Evolutionary conservation across 37 sponge, comb jelly and placozoan genomes (phyloP).

Genomic region (Haliclona indistincta): DNA sequence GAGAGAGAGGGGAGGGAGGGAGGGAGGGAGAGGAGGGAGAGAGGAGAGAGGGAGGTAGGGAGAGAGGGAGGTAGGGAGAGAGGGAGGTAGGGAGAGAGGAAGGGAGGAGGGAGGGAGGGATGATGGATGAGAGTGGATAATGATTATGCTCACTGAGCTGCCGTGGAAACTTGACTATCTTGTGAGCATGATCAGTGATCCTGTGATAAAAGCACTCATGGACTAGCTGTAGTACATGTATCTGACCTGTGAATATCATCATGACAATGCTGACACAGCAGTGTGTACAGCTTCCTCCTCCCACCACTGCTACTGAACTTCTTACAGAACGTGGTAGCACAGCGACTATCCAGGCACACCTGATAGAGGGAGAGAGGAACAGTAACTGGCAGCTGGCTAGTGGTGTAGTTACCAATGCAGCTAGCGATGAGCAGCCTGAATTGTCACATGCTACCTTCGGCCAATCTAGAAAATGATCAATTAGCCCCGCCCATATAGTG

Average conservation of each 20-base stretch:
- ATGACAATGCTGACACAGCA: conserved; percentile 59
- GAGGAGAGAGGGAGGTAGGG: too few species aligned
- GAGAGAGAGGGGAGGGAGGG: not conserved
- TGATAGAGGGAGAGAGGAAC: not conserved
- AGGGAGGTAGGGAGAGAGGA: too few species aligned
- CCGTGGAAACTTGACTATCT: not conserved
- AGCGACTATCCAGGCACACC: conserved; percentile 56
- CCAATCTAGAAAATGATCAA: conserved; percentile 12
- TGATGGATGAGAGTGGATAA: not conserved
- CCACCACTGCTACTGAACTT: conserved; percentile 3
- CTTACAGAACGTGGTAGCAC: conserved; percentile 28
- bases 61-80: too few species aligned
- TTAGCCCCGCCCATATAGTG: not conserved
- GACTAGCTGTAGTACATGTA: conserved; percentile 5
- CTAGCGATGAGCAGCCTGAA: not conserved
- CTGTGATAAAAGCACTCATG: conserved; percentile 31
- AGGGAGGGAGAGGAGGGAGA: not conserved
- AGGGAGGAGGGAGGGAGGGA: not conserved
- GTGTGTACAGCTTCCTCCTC: conserved; percentile 41
- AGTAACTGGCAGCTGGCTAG: not conserved
- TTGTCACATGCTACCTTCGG: conserved; percentile 28
- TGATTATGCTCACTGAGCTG: not conserved
- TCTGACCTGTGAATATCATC: conserved; percentile 33
- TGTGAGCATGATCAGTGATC: not conserved
- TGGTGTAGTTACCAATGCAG: not conserved